phyloP scores from a whole-genome alignment of 1,140 invertebrate species.

The Trichogramma pretiosum region DNA sequence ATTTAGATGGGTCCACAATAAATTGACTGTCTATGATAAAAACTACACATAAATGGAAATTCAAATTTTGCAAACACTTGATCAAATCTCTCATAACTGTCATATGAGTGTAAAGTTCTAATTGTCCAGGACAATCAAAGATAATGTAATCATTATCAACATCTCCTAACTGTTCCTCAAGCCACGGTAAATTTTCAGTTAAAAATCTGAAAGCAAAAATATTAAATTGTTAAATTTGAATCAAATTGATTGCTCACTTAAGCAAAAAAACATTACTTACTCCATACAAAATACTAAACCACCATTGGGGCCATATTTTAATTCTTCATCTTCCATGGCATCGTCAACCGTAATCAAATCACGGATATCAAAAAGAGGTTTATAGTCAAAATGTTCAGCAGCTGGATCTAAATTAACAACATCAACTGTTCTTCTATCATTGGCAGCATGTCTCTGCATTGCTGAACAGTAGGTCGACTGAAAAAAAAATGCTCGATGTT shows the following conservation, averaged over 20 bases:
- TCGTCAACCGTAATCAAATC: constrained; percentile 93
- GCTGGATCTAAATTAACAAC: constrained; percentile 97
- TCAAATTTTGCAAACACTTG: constrained; percentile 71
- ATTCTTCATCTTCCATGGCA: constrained; percentile 90
- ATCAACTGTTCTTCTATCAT: constrained; percentile 64
- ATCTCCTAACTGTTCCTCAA: constrained; percentile 74
- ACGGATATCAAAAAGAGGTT: constrained; percentile 78
- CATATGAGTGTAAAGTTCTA: constrained; percentile 96
- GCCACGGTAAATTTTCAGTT: constrained; percentile 83
- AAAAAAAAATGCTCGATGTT: too few species aligned
- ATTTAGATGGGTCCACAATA: constrained; percentile 91
- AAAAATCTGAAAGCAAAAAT: constrained; percentile 59
- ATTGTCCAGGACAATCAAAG: constrained; percentile 99
- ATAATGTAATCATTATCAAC: constrained; percentile 87
- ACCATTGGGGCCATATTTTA: constrained; percentile 96
- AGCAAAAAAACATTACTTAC: constrained; percentile 46
- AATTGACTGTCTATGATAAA: constrained; percentile 96
- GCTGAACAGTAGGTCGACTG: constrained; percentile 92
- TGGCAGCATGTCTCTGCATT: constrained; percentile 75
- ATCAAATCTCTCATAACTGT: constrained; percentile 79
- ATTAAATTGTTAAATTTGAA: constrained; percentile 3
- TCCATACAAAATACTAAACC: constrained; percentile 95
- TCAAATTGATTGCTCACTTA: neutral
- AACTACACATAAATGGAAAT: constrained; percentile 85
- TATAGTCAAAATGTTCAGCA: constrained; percentile 91